phyloP scores from a whole-genome alignment of 2,113 vertebrate species.

The Corythornis madagascariensis region DNA sequence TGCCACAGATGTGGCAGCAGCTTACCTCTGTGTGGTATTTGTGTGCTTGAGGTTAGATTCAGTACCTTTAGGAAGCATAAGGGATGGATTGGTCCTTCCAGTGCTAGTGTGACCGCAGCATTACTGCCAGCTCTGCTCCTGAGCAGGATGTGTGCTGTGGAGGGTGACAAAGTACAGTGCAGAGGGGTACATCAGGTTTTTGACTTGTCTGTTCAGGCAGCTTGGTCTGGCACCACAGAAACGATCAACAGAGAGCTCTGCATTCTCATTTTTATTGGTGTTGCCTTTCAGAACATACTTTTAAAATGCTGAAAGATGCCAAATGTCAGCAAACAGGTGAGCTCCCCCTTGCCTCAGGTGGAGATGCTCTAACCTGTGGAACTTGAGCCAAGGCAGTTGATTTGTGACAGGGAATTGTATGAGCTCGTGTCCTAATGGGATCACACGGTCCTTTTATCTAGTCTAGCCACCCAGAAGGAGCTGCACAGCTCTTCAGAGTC shows the following conservation, averaged over 20 bases:
- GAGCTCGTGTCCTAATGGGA: not conserved
- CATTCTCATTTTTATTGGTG: not conserved
- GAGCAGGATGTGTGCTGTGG: not conserved
- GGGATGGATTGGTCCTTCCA: not conserved
- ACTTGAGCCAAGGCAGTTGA: not conserved
- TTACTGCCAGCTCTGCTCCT: not conserved
- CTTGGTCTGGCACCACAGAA: not conserved
- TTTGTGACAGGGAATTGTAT: conserved; percentile 24
- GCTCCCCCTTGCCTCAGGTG: not conserved
- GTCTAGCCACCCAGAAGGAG: not conserved
- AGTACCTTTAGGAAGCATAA: not conserved
- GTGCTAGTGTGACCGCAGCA: not conserved
- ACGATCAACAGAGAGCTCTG: not conserved
- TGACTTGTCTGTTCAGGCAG: not conserved
- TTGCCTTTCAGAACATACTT: conserved; percentile 6
- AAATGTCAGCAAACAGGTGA: not conserved
- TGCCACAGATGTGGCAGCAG: not conserved
- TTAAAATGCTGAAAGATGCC: not conserved
- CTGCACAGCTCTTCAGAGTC: not conserved
- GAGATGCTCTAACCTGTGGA: not conserved
- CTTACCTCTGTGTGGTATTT: not conserved
- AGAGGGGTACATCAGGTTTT: not conserved
- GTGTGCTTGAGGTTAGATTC: not conserved
- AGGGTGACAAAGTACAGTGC: not conserved
- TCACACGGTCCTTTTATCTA: not conserved